These are phyloP conservation scores for Papilio machaon DNA, from an alignment of 1,140 invertebrate species.

Conservation along the genomic window DNA sequence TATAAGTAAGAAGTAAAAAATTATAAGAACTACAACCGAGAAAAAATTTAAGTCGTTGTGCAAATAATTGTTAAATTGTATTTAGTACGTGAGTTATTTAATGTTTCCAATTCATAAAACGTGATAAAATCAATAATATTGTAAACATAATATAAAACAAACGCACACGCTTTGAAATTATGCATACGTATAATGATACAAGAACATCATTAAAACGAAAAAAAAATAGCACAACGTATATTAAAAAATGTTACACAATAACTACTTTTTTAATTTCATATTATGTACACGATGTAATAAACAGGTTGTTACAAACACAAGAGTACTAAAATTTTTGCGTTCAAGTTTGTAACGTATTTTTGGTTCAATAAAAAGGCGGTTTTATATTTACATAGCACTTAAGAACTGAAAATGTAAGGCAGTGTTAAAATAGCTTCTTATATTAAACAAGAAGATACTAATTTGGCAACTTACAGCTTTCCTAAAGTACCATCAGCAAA, in stretches of 20 bases:
- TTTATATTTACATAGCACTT: constrained; percentile 2
- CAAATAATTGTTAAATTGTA: neutral
- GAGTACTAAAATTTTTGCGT: neutral
- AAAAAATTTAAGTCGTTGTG: neutral
- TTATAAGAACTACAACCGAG: neutral
- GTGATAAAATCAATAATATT: neutral
- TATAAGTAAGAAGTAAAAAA: neutral
- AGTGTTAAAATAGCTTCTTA: constrained; percentile 22
- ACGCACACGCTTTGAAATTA: constrained; percentile 6
- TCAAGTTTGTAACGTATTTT: neutral
- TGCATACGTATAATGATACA: neutral
- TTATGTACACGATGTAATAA: constrained; percentile 31
- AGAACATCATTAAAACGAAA: neutral
- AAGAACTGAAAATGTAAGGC: constrained; percentile 9
- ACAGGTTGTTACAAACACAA: constrained; percentile 22
- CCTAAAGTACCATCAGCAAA: neutral
- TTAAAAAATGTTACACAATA: constrained; percentile 23
- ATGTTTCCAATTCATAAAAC: neutral
- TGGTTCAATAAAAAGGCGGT: constrained; percentile 16
- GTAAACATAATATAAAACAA: neutral
- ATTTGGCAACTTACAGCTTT: constrained; percentile 14
- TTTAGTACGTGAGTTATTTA: neutral
- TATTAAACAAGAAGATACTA: constrained; percentile 17
- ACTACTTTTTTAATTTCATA: constrained; percentile 30
- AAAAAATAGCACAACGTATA: constrained; percentile 13